Base-by-base conservation (phyloP, 2,888 invertebrate genomes). In the Euphydryas editha region DNA sequence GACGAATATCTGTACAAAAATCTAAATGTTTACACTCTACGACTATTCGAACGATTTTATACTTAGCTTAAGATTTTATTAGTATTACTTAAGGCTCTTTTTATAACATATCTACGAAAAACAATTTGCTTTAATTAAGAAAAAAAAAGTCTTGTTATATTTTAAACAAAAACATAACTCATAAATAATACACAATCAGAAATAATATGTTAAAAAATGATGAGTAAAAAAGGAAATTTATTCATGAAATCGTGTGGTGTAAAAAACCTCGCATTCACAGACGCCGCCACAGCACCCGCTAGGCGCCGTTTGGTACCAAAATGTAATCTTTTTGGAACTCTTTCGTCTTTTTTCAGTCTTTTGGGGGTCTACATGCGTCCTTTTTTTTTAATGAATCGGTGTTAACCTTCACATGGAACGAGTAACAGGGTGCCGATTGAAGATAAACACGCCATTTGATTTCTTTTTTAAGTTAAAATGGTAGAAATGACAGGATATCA, bases 381-480 rank as follows among this genome's bases (percentile, higher is more conserved):
- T 90, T 91, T 91, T n/a, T n/a, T 30, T 91, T 92, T 88, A 92
- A 90, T 87, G 89, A 90, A 91, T 90, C 91, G 86, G 92, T 92
- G 92, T 92, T 92, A 92, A 92, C 91, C 92, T 92, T 90, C 90
- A 80, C 86, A 80, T 87, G 85, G 88, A 84, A 89, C 90, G 86
- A 87, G 87, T 90, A 89, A 92, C 90, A 85, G 90, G 92, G 91
- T 92, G 92, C 88, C 84, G 92, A 92, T 92, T 88, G 84, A 74
- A 92, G 92, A 92, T 92, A 91, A 92, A 88, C 84, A 79, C 75
- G 79, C 75, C 73, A 77, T 80, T 79, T 78, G 74, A 75, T 80
- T 78, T 80, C 77, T 72, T 78, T 83, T 81, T 80, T 80, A 76
- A 72, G 73, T 79, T 78, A 80, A 83, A 87, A 86, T 85, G 83